Base-by-base conservation (phyloP, 2,888 invertebrate genomes). In the Sepioteuthis lessoniana region DNA sequence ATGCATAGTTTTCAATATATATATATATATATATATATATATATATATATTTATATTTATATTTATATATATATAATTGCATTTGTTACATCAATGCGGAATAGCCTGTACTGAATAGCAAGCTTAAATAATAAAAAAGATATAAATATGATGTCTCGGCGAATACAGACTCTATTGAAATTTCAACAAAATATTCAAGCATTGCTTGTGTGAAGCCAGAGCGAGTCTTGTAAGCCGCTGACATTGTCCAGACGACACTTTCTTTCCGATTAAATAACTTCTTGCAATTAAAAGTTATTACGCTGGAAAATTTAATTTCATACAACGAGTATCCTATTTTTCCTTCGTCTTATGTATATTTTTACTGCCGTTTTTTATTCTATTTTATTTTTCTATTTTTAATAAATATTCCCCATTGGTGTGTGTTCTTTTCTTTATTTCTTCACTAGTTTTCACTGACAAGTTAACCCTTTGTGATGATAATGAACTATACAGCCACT, bases 281-380 rank as follows among this genome's bases (percentile, higher is more conserved):
- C 76, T n/a, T 76, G n/a, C 19, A 76, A 76, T 76, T 76, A 76
- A 76, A 76, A 76, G 76, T 76, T 76, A 76, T 76, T 76, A n/a
- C 76, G n/a, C 13, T n/a, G 76, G 8, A 76, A 76, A 76, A 76
- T 76, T 76, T n/a, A 76, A 76, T 76, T 76, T n/a, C 76, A 76
- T 76, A 76, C n/a, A 76, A 60, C 60, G 60, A 60, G 60, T 60
- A 31, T 60, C 60, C 60, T n/a, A 76, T 76, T 76, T n/a, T n/a
- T 10, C n/a, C 76, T n/a, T 55, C n/a, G 4, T n/a, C n/a, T 76
- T n/a, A 76, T n/a, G 21, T n/a, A 42, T 42, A 42, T 42, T 76
- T 76, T 76, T 76, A n/a, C n/a, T 76, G n/a, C n/a, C 16, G n/a
- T 19, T 55, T 55, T 55, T 25, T 55, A 25, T 25, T 55, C 25